A percentile compares a stretch with the other conserved stretches of the same genome.
Conservation (phyloP, 2,797 vertebrate species). For the Myotis planiceps region DNA sequence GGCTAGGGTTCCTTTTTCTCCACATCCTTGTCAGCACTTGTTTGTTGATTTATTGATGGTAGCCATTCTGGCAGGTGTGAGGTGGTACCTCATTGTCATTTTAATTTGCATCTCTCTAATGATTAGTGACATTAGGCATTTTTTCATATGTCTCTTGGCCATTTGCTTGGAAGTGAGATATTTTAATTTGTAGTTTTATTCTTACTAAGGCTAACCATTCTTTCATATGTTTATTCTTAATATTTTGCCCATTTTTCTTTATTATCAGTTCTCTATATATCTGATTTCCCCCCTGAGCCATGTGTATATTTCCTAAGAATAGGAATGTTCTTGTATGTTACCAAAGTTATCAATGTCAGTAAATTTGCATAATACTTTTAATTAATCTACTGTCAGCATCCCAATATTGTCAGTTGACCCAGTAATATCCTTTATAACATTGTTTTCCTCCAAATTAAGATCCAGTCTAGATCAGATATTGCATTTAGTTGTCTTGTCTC, state of each 20-base stretch:
- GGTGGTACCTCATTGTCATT: no score
- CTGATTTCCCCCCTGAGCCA: not conserved
- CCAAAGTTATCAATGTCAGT: not conserved
- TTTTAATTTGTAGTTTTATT: constrained; percentile 6
- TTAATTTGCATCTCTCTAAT: no score
- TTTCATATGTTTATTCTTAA: not conserved
- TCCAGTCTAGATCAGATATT: not conserved
- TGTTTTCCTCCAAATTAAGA: not conserved
- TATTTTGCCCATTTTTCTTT: not conserved
- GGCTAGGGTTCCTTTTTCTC: no score
- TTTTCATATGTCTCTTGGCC: no score
- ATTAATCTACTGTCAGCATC: not conserved
- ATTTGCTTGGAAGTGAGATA: not conserved
- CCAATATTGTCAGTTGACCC: not conserved
- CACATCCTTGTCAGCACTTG: no score
- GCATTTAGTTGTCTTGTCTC: not conserved
- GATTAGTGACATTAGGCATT: no score
- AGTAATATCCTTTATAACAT: not conserved
- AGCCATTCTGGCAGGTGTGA: no score
- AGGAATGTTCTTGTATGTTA: not conserved
- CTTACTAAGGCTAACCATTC: not conserved
- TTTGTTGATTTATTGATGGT: no score
- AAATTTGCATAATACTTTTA: not conserved
- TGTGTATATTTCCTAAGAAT: not conserved
- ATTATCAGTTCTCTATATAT: not conserved